Conservation (phyloP, 2,113 vertebrate species). For the Halcyon malimbica region DNA sequence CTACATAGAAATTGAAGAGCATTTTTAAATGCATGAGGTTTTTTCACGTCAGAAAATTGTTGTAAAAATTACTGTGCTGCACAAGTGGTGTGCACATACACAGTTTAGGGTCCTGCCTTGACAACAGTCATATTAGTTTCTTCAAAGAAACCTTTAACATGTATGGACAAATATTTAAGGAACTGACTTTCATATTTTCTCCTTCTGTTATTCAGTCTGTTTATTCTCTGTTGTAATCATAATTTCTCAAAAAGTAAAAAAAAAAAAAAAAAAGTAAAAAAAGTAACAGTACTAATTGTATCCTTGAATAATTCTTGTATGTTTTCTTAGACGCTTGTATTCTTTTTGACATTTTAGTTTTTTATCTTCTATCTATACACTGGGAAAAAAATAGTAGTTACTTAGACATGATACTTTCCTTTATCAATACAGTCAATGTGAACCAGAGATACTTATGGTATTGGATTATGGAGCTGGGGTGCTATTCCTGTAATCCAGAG, state of each 20-base stretch:
- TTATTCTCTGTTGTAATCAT: background rate
- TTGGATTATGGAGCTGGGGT: background rate
- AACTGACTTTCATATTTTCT: background rate
- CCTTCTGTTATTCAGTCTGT: background rate
- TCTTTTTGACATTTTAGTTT: background rate
- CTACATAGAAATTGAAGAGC: background rate
- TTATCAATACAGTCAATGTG: background rate
- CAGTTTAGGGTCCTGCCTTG: background rate
- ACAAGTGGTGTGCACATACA: background rate
- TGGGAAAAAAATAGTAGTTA: background rate
- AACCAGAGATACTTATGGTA: constrained; percentile 5
- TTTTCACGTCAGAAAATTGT: background rate
- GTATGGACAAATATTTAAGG: background rate
- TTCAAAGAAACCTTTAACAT: background rate
- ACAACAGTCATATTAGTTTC: background rate
- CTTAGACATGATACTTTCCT: constrained; percentile 1
- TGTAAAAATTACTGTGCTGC: background rate
- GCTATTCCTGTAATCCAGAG: constrained; percentile 11
- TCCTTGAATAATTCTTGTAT: background rate
- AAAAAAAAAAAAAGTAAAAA: background rate
- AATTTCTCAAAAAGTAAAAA: background rate
- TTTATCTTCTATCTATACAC: background rate
- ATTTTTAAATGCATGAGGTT: background rate
- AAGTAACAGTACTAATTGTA: background rate
- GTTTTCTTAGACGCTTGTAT: background rate